Evolutionary conservation across 1,140 invertebrate species (phyloP).

Genomic region (Ganaspis sp.): DNA sequence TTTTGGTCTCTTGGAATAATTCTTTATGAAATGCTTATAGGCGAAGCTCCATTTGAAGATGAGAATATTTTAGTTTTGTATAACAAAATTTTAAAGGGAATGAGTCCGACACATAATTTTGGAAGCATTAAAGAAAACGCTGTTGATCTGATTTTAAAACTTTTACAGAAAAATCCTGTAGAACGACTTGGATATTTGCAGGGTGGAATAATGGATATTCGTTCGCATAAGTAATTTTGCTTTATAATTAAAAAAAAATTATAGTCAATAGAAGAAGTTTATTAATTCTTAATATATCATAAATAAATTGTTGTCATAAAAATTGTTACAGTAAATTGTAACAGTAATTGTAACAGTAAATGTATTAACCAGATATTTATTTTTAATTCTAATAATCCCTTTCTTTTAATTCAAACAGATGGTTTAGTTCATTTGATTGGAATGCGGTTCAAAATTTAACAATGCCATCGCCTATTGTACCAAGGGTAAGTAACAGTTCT

Average conservation of each 20-base stretch:
- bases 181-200: constrained; percentile 82
- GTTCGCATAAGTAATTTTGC: constrained; percentile 78
- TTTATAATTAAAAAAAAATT: too few species aligned
- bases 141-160: constrained; percentile 77
- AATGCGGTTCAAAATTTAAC: constrained; percentile 82
- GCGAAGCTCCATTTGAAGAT: constrained; percentile 84
- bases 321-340: too few species aligned
- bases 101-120: constrained; percentile 83
- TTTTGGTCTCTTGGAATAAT: constrained; percentile 90
- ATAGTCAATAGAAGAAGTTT: too few species aligned
- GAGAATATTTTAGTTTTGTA: constrained; percentile 91
- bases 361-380: not conserved
- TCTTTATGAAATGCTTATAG: constrained; percentile 87
- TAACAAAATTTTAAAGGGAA: constrained; percentile 89
- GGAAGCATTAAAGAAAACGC: constrained; percentile 76
- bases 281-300: too few species aligned
- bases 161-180: constrained; percentile 80
- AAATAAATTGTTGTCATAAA: too few species aligned
- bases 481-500: constrained; percentile 77
- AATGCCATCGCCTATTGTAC: constrained; percentile 84
- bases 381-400: constrained; percentile 30
- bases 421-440: constrained; percentile 93
- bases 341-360: too few species aligned
- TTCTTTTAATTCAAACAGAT: constrained; percentile 73
- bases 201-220: constrained; percentile 81